Evolutionary conservation across 1,140 invertebrate genomes (phyloP).

Genomic region (Orius insidiosus): DNA sequence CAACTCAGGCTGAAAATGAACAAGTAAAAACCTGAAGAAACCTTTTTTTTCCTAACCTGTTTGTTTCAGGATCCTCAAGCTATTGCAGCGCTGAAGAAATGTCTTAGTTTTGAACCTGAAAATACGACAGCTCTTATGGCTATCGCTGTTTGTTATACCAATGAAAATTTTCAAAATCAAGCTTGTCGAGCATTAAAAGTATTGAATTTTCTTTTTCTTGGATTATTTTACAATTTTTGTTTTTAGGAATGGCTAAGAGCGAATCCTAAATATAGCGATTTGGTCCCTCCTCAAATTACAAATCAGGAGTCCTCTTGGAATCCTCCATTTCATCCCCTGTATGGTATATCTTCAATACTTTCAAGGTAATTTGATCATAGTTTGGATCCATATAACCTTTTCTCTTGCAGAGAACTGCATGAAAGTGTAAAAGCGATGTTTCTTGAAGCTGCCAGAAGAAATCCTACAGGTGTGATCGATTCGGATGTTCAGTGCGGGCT

Average conservation of each 20-base stretch:
- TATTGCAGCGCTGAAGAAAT: conserved; percentile 75
- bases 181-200: conserved; percentile 47
- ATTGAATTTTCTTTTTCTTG: conserved; percentile 5
- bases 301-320: neutral
- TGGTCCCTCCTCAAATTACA: conserved; percentile 27
- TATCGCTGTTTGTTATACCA: conserved; percentile 86
- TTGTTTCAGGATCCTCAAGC: conserved; percentile 61
- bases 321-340: too few species aligned
- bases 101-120: conserved; percentile 60
- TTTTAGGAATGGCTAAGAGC: conserved; percentile 58
- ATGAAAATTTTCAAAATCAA: conserved; percentile 70
- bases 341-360: too few species aligned
- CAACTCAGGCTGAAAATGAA: conserved; percentile 86
- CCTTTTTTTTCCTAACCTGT: conserved; percentile 7
- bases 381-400: neutral
- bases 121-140: conserved; percentile 76
- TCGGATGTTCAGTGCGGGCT: conserved; percentile 90
- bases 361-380: too few species aligned
- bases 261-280: conserved; percentile 66
- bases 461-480: conserved; percentile 57
- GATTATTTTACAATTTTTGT: conserved; percentile 7
- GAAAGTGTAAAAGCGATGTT: conserved; percentile 61
- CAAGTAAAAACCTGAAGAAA: conserved; percentile 29
- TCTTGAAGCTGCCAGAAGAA: conserved; percentile 66
- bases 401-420: conserved; percentile 34